Evolutionary conservation across 1,140 invertebrate genomes (phyloP).

Genomic region (Odontomachus brunneus): DNA sequence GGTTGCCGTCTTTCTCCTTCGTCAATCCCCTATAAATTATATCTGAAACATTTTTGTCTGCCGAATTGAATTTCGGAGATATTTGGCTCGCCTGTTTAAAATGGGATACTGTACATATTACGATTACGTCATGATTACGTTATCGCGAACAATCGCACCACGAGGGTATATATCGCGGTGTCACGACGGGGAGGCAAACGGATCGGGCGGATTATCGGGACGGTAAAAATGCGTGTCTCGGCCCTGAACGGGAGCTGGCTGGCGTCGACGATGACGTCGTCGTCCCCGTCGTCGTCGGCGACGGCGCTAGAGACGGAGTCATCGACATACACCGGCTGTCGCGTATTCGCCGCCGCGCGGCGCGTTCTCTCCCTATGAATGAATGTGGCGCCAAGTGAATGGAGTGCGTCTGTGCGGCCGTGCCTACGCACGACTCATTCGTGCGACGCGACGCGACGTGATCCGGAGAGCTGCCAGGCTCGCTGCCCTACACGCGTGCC

Average conservation of each 20-base stretch:
- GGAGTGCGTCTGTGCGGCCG: slow-evolving; percentile 82
- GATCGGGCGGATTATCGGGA: slow-evolving; percentile 35
- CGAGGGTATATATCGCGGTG: slow-evolving; percentile 6
- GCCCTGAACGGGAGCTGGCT: not conserved
- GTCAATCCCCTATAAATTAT: no score
- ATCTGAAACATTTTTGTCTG: no score
- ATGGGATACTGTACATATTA: no score
- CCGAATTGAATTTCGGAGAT: no score
- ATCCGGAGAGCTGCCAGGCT: slow-evolving; percentile 33
- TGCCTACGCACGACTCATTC: slow-evolving; percentile 76
- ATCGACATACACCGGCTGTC: slow-evolving; percentile 1
- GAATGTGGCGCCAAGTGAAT: slow-evolving; percentile 85
- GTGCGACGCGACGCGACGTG: slow-evolving; percentile 37
- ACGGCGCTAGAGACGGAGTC: slow-evolving; percentile 37
- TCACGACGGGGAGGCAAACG: slow-evolving; percentile 6
- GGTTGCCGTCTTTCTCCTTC: no score
- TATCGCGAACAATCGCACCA: slow-evolving; percentile 28
- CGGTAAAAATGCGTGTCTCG: slow-evolving; percentile 27
- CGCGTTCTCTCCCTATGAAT: slow-evolving; percentile 79
- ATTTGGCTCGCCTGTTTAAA: no score
- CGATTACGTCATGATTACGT: slow-evolving; percentile 19
- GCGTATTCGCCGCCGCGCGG: slow-evolving; percentile 18
- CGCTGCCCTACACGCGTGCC: slow-evolving; percentile 6
- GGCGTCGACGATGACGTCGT: slow-evolving; percentile 54
- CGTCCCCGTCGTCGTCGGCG: slow-evolving; percentile 24